Conservation (phyloP, 2,113 vertebrate genomes). For the Ceyx margarethae region DNA sequence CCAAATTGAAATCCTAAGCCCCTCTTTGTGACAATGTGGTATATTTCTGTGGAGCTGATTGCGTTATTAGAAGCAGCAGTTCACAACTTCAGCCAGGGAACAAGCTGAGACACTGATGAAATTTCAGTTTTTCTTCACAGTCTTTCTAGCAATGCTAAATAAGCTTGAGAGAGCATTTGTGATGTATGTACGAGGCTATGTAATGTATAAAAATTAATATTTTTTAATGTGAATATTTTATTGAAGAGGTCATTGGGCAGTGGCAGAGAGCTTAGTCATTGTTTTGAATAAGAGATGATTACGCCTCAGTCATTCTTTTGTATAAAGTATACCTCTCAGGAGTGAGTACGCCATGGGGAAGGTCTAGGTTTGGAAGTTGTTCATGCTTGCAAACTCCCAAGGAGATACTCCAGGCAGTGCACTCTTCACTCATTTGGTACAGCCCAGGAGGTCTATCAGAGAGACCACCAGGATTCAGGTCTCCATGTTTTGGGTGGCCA, state of each 20-base stretch:
- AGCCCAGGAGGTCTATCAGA: neutral
- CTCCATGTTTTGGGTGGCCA: neutral
- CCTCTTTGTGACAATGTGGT: conserved; percentile 46
- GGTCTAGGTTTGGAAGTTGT: neutral
- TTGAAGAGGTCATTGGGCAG: neutral
- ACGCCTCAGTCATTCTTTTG: neutral
- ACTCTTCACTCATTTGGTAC: neutral
- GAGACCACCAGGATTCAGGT: neutral
- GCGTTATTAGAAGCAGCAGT: conserved; percentile 26
- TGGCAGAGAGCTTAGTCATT: neutral
- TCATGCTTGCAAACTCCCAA: neutral
- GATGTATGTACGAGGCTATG: neutral
- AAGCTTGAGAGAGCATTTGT: neutral
- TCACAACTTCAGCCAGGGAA: conserved; percentile 40
- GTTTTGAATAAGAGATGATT: neutral
- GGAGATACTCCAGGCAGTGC: neutral
- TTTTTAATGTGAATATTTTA: conserved; percentile 1
- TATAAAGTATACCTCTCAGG: neutral
- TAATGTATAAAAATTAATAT: neutral
- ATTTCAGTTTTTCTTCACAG: conserved; percentile 1
- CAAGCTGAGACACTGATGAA: neutral
- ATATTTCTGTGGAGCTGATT: conserved; percentile 47
- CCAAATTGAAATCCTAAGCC: conserved; percentile 47
- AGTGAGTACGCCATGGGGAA: neutral
- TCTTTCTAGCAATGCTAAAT: neutral